Evolutionary conservation across 2,888 invertebrate genomes (phyloP), one percentile per base, ranked within the genome.

Genomic region (Drosophila imparisetae): DNA sequence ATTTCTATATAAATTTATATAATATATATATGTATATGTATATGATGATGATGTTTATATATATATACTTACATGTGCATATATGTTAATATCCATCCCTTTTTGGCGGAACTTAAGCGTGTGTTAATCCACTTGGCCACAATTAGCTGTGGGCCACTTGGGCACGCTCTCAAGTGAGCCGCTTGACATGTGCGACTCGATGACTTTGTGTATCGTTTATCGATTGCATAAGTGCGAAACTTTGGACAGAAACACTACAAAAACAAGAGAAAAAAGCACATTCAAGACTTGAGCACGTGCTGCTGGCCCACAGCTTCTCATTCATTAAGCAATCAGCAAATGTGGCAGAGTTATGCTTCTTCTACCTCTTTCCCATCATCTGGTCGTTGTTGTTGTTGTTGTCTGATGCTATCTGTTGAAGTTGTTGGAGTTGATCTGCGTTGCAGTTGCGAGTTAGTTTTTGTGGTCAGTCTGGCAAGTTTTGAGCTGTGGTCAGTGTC

Each of bases 201-300:
- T 72, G 65, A 60, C 42, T 63, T 36, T 42, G 57, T 57, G 21
- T 70, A 75, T 75, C 80, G 80, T 49, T 63, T 64, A 80, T 78
- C 80, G 77, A 80, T 78, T 61, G 49, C 60, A 59, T 50, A 58
- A 77, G 66, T 72, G 63, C 45, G 32, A 45, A 54, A 50, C 55
- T 59, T 53, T 11, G 53, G 24, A 24, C 49, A 48, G 30, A 24
- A 45, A 36, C 59, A 32, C 42, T 11, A 32, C 21, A 59, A n/a
- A 52, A 34, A 48, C 21, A 50, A 6, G 13, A 21, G 27, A 49
- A 52, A 27, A 78, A 72, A 82, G 89, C 72, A 60, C 77, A 79
- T 69, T 70, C 67, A 75, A 72, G 78, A 78, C 90, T 90, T 90
- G 83, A 87, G 86, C 86, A 87, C 86, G 86, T 87, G 86, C 86